Base-by-base conservation (phyloP, 2,888 invertebrate species). In the Drosophila mercatorum region DNA sequence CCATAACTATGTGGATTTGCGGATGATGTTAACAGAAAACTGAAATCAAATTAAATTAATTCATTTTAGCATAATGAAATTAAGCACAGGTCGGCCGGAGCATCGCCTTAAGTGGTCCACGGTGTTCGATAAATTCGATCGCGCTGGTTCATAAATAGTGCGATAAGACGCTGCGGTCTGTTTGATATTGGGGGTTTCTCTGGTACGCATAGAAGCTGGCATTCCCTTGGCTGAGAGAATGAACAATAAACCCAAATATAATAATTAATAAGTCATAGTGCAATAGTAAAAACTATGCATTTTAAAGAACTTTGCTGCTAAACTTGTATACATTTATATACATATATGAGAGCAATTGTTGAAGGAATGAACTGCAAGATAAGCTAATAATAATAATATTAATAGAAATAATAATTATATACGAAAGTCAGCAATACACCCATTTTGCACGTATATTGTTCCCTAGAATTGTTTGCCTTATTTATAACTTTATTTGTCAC, bases 1-100 rank as follows among this genome's bases (percentile, higher is more conserved):
- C 77, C 84, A 89, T 90, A 89, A 90, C 78, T 89, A 83, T 80
- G 59, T 79, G 81, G 91, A 89, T 90, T 88, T 88, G 87, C 75
- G 51, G 71, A 75, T 55, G 74, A 67, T 56, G 75, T 71, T 69
- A 77, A 66, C 55, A 59, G 66, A 80, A 34, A 68, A 47, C 40
- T 57, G 10, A 83, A 80, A 70, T 70, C 51, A 75, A 88, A 77
- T 76, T 52, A 71, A 73, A 81, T 75, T 58, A 76, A 77, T 78
- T 76, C 83, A 84, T 84, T 90, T 86, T 75, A 80, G 55, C 84
- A 90, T 89, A 88, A 90, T 87, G 81, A 81, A 90, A 88, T 88
- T 84, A 89, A 89, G 75, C 75, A 74, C 68, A 70, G 40, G 63
- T 65, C 73, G 62, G 58, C 55, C 59, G 70, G 65, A 72, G 78